Evolutionary conservation across 2,888 invertebrate genomes (phyloP).

Genomic region (Lamellibrachia satsuma): DNA sequence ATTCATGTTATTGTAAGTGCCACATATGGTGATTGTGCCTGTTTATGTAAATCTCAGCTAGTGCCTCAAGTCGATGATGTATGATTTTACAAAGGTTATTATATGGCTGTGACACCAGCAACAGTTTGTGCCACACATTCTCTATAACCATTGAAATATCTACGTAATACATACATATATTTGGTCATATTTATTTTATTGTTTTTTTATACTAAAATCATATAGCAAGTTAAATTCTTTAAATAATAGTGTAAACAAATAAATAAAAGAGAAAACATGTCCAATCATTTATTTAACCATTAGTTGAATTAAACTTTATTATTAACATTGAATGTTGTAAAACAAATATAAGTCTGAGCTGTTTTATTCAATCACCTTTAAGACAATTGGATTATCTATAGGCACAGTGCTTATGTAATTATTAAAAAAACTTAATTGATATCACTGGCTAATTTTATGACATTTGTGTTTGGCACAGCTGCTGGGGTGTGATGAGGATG

Average conservation of each 20-base stretch:
- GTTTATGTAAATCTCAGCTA: conserved; percentile 9
- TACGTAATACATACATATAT: too few relatives aligned
- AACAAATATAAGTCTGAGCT: neutral
- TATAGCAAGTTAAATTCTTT: too few relatives aligned
- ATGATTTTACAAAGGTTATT: neutral
- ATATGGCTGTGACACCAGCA: neutral
- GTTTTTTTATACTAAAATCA: too few relatives aligned
- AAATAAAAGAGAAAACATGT: too few relatives aligned
- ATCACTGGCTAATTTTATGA: conserved; percentile 18
- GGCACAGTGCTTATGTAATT: too few relatives aligned
- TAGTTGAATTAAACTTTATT: too few relatives aligned
- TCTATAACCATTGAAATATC: neutral
- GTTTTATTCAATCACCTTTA: neutral
- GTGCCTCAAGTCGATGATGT: neutral
- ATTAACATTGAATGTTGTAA: too few relatives aligned
- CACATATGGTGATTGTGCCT: neutral
- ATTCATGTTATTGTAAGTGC: conserved; percentile 33
- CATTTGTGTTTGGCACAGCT: conserved; percentile 69
- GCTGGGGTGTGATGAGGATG: conserved; percentile 76
- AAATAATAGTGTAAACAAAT: too few relatives aligned
- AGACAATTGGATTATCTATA: too few relatives aligned
- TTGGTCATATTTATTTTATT: too few relatives aligned
- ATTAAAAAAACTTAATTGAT: too few relatives aligned
- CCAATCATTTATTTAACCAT: too few relatives aligned
- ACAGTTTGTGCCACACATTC: neutral